Percentiles rank a stretch among this genome's conserved stretches.
Conservation (phyloP, 2,113 vertebrate genomes). For the Phylloscopus trochiloides region DNA sequence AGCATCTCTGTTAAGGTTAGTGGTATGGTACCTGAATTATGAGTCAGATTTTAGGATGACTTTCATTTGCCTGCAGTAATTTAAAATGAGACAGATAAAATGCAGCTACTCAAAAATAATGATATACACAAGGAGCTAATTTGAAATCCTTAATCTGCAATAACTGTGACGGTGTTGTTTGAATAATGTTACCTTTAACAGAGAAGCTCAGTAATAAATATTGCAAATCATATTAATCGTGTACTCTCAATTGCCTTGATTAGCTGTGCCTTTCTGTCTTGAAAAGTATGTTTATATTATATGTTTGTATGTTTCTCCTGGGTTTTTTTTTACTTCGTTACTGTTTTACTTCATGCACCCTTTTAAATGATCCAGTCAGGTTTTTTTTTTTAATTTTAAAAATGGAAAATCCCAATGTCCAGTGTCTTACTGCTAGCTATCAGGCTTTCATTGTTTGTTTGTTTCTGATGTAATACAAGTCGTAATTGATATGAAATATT, state of each 20-base stretch:
- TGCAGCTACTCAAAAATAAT: constrained; percentile 48
- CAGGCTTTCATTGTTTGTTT: neutral
- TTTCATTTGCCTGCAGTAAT: constrained; percentile 58
- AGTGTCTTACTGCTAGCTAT: neutral
- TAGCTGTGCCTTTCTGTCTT: constrained; percentile 28
- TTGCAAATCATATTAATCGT: constrained; percentile 60
- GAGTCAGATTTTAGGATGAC: constrained; percentile 51
- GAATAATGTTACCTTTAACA: constrained; percentile 58
- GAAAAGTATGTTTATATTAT: constrained; percentile 16
- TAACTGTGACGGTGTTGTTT: constrained; percentile 43
- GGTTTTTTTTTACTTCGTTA: neutral
- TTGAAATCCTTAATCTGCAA: constrained; percentile 59
- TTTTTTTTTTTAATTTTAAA: neutral
- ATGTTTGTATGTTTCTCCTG: neutral
- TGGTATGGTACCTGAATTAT: constrained; percentile 46
- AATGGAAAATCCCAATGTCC: neutral
- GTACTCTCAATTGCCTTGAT: constrained; percentile 46
- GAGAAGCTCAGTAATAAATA: constrained; percentile 46
- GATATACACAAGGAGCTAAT: constrained; percentile 57
- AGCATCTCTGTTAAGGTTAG: constrained; percentile 65
- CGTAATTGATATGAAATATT: neutral
- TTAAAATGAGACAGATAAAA: constrained; percentile 59
- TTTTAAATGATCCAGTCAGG: neutral
- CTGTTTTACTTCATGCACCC: neutral
- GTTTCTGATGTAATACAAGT: constrained; percentile 3